Conservation (phyloP, 92 coral and sea anemone genomes). For the Nematostella vectensis region DNA sequence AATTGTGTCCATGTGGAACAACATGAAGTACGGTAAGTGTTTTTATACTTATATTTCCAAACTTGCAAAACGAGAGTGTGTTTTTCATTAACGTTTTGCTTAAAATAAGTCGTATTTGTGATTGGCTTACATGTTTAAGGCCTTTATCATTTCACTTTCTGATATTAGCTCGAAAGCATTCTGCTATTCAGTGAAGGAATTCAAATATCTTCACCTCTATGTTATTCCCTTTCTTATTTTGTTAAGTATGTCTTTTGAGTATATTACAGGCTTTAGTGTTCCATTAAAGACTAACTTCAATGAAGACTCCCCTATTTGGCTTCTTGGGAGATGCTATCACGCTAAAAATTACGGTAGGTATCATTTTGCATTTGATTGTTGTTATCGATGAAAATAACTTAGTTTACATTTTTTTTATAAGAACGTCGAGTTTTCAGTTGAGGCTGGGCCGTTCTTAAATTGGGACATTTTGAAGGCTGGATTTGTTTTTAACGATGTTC, state of each 20-base stretch:
- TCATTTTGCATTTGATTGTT: background rate
- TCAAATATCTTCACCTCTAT: too few species aligned
- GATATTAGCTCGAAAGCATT: too few species aligned
- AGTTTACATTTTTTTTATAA: background rate
- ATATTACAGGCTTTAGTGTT: constrained; percentile 57
- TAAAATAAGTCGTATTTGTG: background rate
- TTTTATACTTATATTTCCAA: too few species aligned
- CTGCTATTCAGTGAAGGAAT: too few species aligned
- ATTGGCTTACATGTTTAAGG: background rate
- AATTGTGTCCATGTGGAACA: constrained; percentile 84
- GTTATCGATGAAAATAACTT: background rate
- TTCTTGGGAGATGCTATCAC: constrained; percentile 85
- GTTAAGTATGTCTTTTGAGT: too few species aligned
- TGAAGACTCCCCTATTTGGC: constrained; percentile 93
- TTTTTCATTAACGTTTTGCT: background rate
- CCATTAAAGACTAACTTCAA: constrained; percentile 68
- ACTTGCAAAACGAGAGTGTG: too few species aligned
- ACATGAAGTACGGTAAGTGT: constrained; percentile 73
- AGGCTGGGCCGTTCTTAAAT: too few species aligned
- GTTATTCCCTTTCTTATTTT: too few species aligned
- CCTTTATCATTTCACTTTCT: too few species aligned
- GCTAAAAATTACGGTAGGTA: constrained; percentile 72
- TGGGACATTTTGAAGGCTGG: background rate
- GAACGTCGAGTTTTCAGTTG: too few species aligned
- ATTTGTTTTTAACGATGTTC: too few species aligned